Evolutionary conservation across 2,113 vertebrate species (phyloP), one percentile per base, ranked within the genome.

Genomic region (Nothocercus nigrocapillus): DNA sequence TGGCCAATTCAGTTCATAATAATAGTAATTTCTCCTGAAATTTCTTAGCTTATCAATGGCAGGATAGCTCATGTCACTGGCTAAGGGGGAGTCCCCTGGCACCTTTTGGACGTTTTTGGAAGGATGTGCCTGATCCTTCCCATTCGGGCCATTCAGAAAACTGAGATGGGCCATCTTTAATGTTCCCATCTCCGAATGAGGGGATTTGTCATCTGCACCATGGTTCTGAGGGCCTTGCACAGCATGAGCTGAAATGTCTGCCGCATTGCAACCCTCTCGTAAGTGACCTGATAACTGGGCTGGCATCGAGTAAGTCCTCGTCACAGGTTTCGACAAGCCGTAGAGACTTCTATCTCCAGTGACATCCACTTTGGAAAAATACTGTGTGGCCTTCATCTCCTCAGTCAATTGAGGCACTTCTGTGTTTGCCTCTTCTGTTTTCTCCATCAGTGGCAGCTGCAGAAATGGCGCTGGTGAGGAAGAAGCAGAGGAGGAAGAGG

Each of bases 11-110:
- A 97, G 91, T 38, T 99, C 98, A 8, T 98, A 98, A 85, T 98
- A 98, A 79, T 98, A 98, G 74, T 98, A 98, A 76, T 98, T 98
- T 34, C 97, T 98, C 38, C 98, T 98, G 54, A 96, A 96, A 74
- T 66, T 92, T 72, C 73, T 97, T 89, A 97, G 81, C 63, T 96
- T 98, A 64, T 98, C 96, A 0, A 90, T 19, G 40, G 91, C 6
- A 1, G 86, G 81, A 38, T 83, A 96, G 85, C 76, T 93, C 4
- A 61, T 9, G 9, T 96, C 94, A 1, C 72, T 96, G 34, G 14
- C 12, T 27, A 95, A 59, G 7, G 73, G 24, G 7, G 70, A 82
- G 0, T 2, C 42, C 18, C 89, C 94, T 17, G 42, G 68, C 22
- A 68, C 25, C 9, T 61, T 90, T 5, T 89, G 94, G 36, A 59